These are phyloP conservation scores for Stenoptilia bipunctidactyla DNA, from an alignment of 2,888 invertebrate genomes.

Conservation along the genomic window DNA sequence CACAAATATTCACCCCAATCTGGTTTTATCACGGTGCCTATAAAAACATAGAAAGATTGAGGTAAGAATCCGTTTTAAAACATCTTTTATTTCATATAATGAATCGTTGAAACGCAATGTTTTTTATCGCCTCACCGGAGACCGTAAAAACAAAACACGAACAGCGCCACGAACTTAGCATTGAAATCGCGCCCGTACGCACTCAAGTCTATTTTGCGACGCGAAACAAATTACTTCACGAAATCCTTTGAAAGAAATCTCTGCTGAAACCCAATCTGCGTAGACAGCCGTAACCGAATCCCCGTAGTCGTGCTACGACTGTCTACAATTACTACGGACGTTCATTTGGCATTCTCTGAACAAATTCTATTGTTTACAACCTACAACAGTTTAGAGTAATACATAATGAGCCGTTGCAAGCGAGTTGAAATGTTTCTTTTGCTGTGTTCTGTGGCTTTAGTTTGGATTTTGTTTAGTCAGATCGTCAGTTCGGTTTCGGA, in stretches of 20 bases:
- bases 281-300: conserved; percentile 1
- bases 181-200: too few relatives aligned
- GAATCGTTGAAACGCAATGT: too few relatives aligned
- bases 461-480: background rate
- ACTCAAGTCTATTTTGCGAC: too few relatives aligned
- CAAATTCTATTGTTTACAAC: background rate
- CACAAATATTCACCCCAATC: too few relatives aligned
- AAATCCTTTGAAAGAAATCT: background rate
- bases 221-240: too few relatives aligned
- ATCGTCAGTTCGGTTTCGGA: background rate
- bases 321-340: background rate
- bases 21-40: too few relatives aligned
- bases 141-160: too few relatives aligned
- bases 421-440: background rate
- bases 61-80: too few relatives aligned
- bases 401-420: background rate
- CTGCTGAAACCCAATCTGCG: background rate
- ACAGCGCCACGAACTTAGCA: too few relatives aligned
- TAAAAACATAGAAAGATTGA: too few relatives aligned
- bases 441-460: background rate
- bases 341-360: background rate
- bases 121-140: too few relatives aligned
- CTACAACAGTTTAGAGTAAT: background rate
- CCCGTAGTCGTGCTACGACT: background rate
- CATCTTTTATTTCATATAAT: too few relatives aligned